These are phyloP conservation scores for Proctacanthus coquilletti DNA, from an alignment of 1,140 invertebrate genomes.

Conservation along the genomic window DNA sequence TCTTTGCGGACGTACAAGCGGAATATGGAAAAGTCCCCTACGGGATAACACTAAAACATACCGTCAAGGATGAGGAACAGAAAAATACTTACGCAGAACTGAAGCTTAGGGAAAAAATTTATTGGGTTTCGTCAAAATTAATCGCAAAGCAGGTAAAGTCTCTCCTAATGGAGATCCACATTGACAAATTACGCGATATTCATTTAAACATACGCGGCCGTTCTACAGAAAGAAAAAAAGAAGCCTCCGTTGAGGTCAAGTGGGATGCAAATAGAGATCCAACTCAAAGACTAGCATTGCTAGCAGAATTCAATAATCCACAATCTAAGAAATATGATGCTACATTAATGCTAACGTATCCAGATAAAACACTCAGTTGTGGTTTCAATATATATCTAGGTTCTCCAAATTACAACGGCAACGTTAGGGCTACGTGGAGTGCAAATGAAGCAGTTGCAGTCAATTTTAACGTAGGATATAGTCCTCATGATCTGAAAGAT, in stretches of 20 bases:
- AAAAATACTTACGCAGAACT: conserved; percentile 44
- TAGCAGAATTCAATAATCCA: conserved; percentile 22
- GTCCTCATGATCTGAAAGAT: conserved; percentile 6
- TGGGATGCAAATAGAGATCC: conserved; percentile 74
- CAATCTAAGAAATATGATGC: conserved; percentile 42
- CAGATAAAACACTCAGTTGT: conserved; percentile 49
- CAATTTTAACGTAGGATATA: conserved; percentile 29
- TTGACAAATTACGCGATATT: conserved; percentile 64
- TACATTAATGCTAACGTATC: conserved; percentile 48
- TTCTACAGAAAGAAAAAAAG: conserved; percentile 39
- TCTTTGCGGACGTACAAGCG: conserved; percentile 18
- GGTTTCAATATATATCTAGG: conserved; percentile 35
- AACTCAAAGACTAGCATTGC: conserved; percentile 34
- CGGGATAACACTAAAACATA: conserved; percentile 17
- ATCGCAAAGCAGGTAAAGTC: conserved; percentile 17
- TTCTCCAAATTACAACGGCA: conserved; percentile 32
- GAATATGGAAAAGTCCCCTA: conserved; percentile 26
- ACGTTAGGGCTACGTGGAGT: conserved; percentile 38
- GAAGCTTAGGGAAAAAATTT: conserved; percentile 45
- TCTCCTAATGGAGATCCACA: conserved; percentile 42
- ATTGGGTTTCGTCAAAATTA: conserved; percentile 35
- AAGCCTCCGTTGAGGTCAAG: conserved; percentile 50
- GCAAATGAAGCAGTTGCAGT: conserved; percentile 34
- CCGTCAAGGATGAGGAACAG: conserved; percentile 26
- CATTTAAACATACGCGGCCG: conserved; percentile 43